Conservation (phyloP, 2,113 vertebrate genomes). For the Gnathonemus echidnorhynchus region DNA sequence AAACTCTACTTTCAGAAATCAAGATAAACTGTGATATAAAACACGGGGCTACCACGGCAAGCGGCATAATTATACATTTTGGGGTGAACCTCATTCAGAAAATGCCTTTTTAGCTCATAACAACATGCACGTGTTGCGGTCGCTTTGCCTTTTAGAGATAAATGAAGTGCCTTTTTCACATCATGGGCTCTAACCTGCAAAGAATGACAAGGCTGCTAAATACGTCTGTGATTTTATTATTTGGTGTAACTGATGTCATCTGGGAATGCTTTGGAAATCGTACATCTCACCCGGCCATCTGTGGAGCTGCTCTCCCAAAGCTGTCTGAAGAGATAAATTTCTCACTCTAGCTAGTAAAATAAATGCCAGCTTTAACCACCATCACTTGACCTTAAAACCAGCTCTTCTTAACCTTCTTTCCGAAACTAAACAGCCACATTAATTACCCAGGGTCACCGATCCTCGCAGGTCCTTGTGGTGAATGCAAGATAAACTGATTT, state of each 20-base stretch:
- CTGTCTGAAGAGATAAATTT: neutral
- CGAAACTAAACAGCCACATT: neutral
- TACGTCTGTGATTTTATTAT: constrained; percentile 1
- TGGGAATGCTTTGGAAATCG: neutral
- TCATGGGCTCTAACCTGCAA: neutral
- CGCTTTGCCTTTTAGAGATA: neutral
- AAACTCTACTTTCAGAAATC: neutral
- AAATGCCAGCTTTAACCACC: constrained; percentile 2
- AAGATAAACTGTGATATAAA: neutral
- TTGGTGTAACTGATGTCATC: constrained; percentile 4
- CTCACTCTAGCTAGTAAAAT: neutral
- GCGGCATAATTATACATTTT: neutral
- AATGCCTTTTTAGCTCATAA: neutral
- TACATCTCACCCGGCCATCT: neutral
- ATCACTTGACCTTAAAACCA: neutral
- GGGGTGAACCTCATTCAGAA: neutral
- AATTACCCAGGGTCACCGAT: neutral
- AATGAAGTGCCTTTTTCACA: neutral
- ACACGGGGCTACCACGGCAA: neutral
- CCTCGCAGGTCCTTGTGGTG: neutral
- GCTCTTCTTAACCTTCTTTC: neutral
- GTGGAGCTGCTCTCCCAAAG: neutral
- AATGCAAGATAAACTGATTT: neutral
- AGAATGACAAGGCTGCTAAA: neutral
- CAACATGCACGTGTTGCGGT: neutral